These are phyloP conservation scores for Oceanodroma tethys DNA, from an alignment of 2,113 vertebrate genomes.

Conservation along the genomic window DNA sequence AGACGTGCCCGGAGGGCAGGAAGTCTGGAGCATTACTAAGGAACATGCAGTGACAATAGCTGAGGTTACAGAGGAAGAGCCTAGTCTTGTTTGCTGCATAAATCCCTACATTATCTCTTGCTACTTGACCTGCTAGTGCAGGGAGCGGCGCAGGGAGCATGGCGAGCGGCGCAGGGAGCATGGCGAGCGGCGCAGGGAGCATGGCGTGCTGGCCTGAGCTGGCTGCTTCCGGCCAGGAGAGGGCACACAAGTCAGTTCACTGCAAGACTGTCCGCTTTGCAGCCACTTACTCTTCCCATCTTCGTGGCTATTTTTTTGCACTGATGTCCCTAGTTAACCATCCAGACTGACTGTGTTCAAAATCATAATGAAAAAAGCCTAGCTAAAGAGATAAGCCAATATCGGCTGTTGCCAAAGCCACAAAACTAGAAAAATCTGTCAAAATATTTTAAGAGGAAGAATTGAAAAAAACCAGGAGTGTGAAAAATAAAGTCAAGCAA, in stretches of 20 bases:
- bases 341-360: background rate
- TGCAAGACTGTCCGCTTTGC: background rate
- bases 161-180: background rate
- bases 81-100: background rate
- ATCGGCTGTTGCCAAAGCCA: background rate
- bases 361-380: background rate
- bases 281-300: background rate
- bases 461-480: background rate
- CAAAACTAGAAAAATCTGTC: background rate
- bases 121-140: slow-evolving; percentile 23
- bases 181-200: background rate
- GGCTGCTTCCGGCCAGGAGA: slow-evolving; percentile 57
- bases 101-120: slow-evolving; percentile 10
- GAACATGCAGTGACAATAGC: background rate
- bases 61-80: background rate
- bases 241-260: slow-evolving; percentile 35
- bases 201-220: background rate
- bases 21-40: background rate
- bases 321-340: background rate
- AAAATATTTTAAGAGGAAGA: slow-evolving; percentile 36
- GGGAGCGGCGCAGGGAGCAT: background rate
- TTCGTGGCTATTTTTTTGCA: background rate
- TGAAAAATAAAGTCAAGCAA: slow-evolving; percentile 40
- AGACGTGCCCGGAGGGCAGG: background rate
- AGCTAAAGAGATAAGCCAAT: slow-evolving; percentile 23